Evolutionary conservation across 2,113 vertebrate species (phyloP).

Genomic region (Anser brachyrhynchus): DNA sequence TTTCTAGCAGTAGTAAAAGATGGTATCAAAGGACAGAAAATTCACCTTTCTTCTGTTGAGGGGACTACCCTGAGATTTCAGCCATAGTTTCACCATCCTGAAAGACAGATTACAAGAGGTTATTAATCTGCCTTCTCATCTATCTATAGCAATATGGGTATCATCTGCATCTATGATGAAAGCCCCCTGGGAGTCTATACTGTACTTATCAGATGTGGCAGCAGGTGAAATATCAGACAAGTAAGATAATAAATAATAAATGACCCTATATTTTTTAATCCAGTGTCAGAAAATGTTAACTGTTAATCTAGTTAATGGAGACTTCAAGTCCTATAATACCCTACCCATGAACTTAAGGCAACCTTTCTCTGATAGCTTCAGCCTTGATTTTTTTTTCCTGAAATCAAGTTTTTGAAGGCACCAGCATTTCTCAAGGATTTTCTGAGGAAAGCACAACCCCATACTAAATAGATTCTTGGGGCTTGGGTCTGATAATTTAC

Average conservation of each 20-base stretch:
- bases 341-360: not conserved
- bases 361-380: conserved; percentile 19
- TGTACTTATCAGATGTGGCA: conserved; percentile 53
- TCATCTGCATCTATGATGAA: conserved; percentile 51
- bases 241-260: conserved; percentile 72
- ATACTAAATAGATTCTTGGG: not conserved
- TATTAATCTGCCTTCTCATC: conserved; percentile 54
- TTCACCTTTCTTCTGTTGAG: conserved; percentile 15
- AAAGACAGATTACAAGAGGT: conserved; percentile 49
- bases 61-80: conserved; percentile 30
- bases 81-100: conserved; percentile 31
- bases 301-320: conserved; percentile 60
- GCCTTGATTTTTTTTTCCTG: not conserved
- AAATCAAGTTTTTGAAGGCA: conserved; percentile 34
- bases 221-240: conserved; percentile 71
- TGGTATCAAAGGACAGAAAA: not conserved
- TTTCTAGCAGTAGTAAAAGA: conserved; percentile 30
- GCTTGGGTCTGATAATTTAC: not conserved
- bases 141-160: conserved; percentile 12
- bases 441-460: conserved; percentile 23
- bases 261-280: conserved; percentile 68
- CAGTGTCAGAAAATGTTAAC: conserved; percentile 63
- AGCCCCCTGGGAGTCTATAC: conserved; percentile 5
- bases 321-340: not conserved
- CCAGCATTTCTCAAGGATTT: conserved; percentile 51